Base-by-base conservation (phyloP, 2,888 invertebrate genomes). In the Alcis repandata region DNA sequence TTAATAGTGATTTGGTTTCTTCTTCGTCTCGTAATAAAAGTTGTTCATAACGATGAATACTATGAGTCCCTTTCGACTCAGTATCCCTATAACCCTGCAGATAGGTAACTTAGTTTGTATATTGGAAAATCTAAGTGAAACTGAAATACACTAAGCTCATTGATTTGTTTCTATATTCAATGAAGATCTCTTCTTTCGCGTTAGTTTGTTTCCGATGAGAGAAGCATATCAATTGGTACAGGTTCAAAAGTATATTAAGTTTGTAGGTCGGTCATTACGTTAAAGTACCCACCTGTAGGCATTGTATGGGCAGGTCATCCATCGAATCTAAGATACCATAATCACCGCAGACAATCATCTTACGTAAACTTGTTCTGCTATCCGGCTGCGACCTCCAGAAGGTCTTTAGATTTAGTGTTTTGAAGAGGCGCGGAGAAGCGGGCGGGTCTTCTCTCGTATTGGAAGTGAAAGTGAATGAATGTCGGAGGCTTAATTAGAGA, bases 401-500 rank as follows among this genome's bases (percentile, higher is more conserved):
- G 92, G 92, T 91, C 90, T 89, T 78, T 72, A 76, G 81, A 83
- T 83, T 83, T 59, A 64, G 76, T 81, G 81, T 80, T 79, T 79
- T 79, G 80, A 83, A 84, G 85, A 86, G 86, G 87, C 82, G 84
- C 85, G 85, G 82, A 79, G 84, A 76, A 82, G 83, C 86, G 81
- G 84, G 84, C 82, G 87, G 86, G 82, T 89, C 91, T 86, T 90
- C 88, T 88, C 88, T 87, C 82, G 79, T 86, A 88, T 90, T 92
- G 88, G 91, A 93, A 93, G 93, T 93, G 93, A 93, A 93, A 93
- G 93, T 92, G 91, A 92, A 91, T 91, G 93, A 92, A 91, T 91
- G 89, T 86, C 89, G 82, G 89, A 91, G 91, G 87, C 91, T 93
- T 93, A 93, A 92, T 93, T 93, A 92, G 91, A 92, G 93, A 92